Base-by-base conservation (phyloP, 2,113 vertebrate genomes). In the Desmodus rotundus region DNA sequence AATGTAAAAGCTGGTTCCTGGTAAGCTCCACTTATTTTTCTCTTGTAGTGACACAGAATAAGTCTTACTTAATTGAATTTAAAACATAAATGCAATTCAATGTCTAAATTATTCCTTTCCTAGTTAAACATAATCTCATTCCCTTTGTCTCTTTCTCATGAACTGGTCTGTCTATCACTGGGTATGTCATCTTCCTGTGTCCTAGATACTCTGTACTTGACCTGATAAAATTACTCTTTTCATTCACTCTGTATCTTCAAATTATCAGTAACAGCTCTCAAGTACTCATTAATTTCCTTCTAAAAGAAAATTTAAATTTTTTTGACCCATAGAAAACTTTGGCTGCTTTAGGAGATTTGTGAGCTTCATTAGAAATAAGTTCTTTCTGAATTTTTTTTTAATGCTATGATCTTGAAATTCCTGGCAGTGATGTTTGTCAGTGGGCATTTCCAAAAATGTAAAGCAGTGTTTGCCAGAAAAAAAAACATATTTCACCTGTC, bases 281-380 rank as follows among this genome's bases (percentile, higher is more conserved):
- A 73, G 54, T 36, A 28, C 76, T 61, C 94, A 15, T n/a, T 83
- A 72, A 82, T 70, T 96, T 87, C 31, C 70, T 92, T 52, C 24
- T 81, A 33, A 90, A 92, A 45, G 56, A 72, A 82, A 95, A 89
- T 70, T 47, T 68, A 78, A 95, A 73, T 91, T 68, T 91, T 89
- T 92, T 91, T 95, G 28, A 95, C 68, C 14, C 47, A 24, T 73
- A 80, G 38, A 91, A 28, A 93, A 38, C 4, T 80, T 67, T 94
- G 52, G 14, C 7, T 87, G 81, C 61, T 63, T 76, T 67, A 90
- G 33, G 24, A 33, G 33, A 73, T 95, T 84, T 95, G 14, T 76
- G 84, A 67, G 22, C 56, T 86, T 94, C 31, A 26, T 15, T 14
- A 74, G 52, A 47, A 56, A 50, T 83, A 80, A 76, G 9, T 41